Conservation (phyloP, 2,888 invertebrate species). For the Eulithis prunata region DNA sequence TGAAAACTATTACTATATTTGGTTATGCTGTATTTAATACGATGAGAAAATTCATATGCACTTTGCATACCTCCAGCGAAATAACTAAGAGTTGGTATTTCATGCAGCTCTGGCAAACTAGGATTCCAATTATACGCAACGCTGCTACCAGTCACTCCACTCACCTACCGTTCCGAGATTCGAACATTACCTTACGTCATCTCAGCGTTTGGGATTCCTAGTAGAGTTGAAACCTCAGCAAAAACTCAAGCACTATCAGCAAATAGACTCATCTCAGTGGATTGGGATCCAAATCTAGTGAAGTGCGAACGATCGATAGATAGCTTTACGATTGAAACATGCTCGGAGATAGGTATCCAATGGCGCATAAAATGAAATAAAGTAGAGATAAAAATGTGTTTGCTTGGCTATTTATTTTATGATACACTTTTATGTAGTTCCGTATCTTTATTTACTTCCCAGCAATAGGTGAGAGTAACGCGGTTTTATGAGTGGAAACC, state of each 20-base stretch:
- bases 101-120: constrained; percentile 32
- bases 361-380: constrained; percentile 50
- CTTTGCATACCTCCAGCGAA: constrained; percentile 24
- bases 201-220: constrained; percentile 19
- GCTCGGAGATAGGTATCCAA: constrained; percentile 48
- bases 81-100: constrained; percentile 23
- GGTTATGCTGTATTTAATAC: constrained; percentile 14
- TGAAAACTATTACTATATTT: constrained; percentile 7
- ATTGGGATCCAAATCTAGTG: constrained; percentile 42
- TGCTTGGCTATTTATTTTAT: constrained; percentile 41
- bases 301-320: constrained; percentile 47
- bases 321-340: constrained; percentile 50
- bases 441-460: constrained; percentile 31
- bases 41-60: constrained; percentile 31
- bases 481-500: constrained; percentile 23
- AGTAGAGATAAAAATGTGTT: constrained; percentile 43
- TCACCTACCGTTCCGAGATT: constrained; percentile 33
- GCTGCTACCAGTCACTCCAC: constrained; percentile 33
- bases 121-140: constrained; percentile 40
- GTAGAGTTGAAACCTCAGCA: constrained; percentile 33
- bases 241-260: constrained; percentile 29
- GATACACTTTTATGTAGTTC: constrained; percentile 37
- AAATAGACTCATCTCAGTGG: constrained; percentile 45
- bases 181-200: constrained; percentile 35
- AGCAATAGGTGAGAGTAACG: constrained; percentile 15